These are phyloP conservation scores for Microplitis mediator DNA, from an alignment of 1,140 invertebrate genomes.

Conservation along the genomic window DNA sequence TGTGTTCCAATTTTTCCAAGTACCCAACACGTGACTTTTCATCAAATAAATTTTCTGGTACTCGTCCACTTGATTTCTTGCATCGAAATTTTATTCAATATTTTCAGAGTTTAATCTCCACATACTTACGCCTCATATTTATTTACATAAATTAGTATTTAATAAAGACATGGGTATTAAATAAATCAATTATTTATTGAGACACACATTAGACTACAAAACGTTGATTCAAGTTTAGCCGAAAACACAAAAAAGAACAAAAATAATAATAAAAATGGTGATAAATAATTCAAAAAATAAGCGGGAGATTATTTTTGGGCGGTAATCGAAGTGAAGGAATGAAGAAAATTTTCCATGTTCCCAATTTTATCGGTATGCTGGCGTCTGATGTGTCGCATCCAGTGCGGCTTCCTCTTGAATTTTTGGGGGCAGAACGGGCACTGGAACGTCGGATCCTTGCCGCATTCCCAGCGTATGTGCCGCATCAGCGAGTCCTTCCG, in stretches of 20 bases:
- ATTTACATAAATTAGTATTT: too few relatives aligned
- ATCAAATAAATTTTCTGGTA: too few relatives aligned
- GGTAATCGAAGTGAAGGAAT: conserved; percentile 25
- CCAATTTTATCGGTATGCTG: conserved; percentile 64
- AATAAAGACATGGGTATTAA: too few relatives aligned
- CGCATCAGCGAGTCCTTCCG: conserved; percentile 71
- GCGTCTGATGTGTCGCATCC: conserved; percentile 65
- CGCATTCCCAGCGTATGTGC: conserved; percentile 72
- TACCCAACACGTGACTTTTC: too few relatives aligned
- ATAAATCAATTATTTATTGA: too few relatives aligned
- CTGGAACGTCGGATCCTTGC: conserved; percentile 71
- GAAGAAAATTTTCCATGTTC: conserved; percentile 51
- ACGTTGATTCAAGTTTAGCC: too few relatives aligned
- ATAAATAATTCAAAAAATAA: background rate
- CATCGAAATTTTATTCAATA: background rate
- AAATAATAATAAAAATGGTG: background rate
- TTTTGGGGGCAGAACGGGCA: conserved; percentile 70
- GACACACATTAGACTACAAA: background rate
- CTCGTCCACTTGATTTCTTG: background rate
- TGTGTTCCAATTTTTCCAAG: conserved; percentile 20
- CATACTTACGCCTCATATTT: too few relatives aligned
- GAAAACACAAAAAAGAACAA: too few relatives aligned
- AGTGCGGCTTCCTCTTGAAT: conserved; percentile 67
- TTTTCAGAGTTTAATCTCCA: too few relatives aligned
- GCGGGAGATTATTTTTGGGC: background rate